Conservation (phyloP, 2,888 invertebrate species). For the Onchidella celtica region DNA sequence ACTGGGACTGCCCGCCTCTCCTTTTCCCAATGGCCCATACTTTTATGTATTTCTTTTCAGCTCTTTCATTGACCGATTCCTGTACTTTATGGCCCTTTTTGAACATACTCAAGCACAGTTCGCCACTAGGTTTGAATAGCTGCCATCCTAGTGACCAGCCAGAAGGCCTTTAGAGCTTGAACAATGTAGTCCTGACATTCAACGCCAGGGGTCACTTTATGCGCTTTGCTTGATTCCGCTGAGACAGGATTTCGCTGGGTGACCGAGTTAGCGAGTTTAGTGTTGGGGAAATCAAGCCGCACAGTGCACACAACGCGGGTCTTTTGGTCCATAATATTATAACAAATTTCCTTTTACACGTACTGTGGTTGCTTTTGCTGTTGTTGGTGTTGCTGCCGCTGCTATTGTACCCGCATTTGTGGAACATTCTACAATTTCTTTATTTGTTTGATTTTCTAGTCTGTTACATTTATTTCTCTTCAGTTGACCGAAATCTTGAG, state of each 20-base stretch:
- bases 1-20: not conserved
- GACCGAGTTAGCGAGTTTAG: not conserved
- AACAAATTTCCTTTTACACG: too few relatives aligned
- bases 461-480: too few relatives aligned
- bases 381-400: too few relatives aligned
- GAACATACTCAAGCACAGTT: not conserved
- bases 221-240: not conserved
- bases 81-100: not conserved
- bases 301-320: too few relatives aligned
- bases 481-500: too few relatives aligned
- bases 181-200: not conserved
- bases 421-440: too few relatives aligned
- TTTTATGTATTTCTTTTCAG: conserved; percentile 44
- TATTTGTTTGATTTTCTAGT: too few relatives aligned
- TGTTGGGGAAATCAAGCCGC: too few relatives aligned
- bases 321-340: too few relatives aligned
- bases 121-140: not conserved
- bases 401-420: too few relatives aligned
- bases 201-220: not conserved
- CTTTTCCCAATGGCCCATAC: conserved; percentile 38
- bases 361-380: conserved; percentile 2
- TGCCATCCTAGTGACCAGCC: not conserved
- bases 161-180: not conserved
- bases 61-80: not conserved
- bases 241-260: not conserved